Conservation (phyloP, 30 jellyfish, hydroid and myxozoan species). For the Cassiopea xamachana region DNA sequence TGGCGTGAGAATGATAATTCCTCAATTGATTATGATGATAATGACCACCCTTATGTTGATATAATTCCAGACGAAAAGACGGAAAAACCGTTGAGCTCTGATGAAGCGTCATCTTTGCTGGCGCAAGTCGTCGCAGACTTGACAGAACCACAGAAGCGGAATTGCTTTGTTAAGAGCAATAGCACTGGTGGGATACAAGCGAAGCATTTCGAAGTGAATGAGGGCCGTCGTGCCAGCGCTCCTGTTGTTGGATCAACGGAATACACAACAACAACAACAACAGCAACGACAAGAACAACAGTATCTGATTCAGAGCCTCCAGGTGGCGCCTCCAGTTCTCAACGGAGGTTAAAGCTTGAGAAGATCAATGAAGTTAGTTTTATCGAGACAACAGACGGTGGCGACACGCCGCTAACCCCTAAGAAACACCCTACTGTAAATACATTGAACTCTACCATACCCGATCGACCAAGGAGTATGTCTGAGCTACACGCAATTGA, state of each 20-base stretch:
- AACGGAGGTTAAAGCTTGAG: constrained; percentile 45
- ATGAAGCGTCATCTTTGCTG: constrained; percentile 48
- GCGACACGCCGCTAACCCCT: constrained; percentile 12
- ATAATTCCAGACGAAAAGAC: constrained; percentile 48
- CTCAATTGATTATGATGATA: constrained; percentile 28
- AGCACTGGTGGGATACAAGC: constrained; percentile 69
- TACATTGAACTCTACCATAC: not conserved
- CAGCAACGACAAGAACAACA: not conserved
- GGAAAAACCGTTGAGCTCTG: constrained; percentile 53
- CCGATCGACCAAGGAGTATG: constrained; percentile 47
- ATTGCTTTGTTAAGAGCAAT: constrained; percentile 42
- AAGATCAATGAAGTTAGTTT: constrained; percentile 64
- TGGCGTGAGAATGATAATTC: constrained; percentile 58
- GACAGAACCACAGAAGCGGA: constrained; percentile 68
- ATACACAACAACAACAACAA: constrained; percentile 4
- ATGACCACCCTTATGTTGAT: constrained; percentile 58
- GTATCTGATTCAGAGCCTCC: constrained; percentile 42
- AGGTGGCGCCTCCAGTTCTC: constrained; percentile 30
- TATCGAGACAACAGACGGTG: constrained; percentile 49
- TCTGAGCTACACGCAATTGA: constrained; percentile 39
- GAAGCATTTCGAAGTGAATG: constrained; percentile 45
- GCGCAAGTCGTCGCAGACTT: constrained; percentile 76
- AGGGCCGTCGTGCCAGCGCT: constrained; percentile 63
- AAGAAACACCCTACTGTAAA: not conserved
- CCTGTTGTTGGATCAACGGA: constrained; percentile 62